Conservation (phyloP, 2,888 invertebrate genomes). For the Biston stratarius region DNA sequence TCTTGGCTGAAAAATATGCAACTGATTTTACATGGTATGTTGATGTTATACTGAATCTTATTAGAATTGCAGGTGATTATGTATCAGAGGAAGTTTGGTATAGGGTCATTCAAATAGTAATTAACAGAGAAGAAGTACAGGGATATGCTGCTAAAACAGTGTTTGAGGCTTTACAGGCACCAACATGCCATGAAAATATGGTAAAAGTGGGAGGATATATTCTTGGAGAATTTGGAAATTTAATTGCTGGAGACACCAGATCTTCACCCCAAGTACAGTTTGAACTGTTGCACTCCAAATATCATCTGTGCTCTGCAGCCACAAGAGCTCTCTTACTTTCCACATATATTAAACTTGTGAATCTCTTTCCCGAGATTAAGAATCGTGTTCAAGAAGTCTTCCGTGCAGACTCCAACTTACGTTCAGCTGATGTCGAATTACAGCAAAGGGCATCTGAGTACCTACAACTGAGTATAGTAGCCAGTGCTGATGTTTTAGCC, state of each 20-base stretch:
- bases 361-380: conserved; percentile 99
- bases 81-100: conserved; percentile 99
- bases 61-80: conserved; percentile 99
- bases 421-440: conserved; percentile 99
- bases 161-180: conserved; percentile 99
- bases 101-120: conserved; percentile 99
- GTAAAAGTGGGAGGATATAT: conserved; percentile 99
- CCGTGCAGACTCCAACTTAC: conserved; percentile 96
- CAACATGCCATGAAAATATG: conserved; percentile 99
- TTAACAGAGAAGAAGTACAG: conserved; percentile 99
- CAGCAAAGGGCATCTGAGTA: conserved; percentile 99
- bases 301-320: conserved; percentile 98
- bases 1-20: conserved; percentile 99
- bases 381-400: conserved; percentile 98
- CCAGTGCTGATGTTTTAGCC: conserved; percentile 98
- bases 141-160: conserved; percentile 99
- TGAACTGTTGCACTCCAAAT: conserved; percentile 99
- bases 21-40: conserved; percentile 99
- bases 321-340: conserved; percentile 98
- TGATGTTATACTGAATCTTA: conserved; percentile 99
- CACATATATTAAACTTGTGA: conserved; percentile 99
- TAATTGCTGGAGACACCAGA: conserved; percentile 99
- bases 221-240: conserved; percentile 99
- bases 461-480: conserved; percentile 97
- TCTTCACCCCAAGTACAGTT: conserved; percentile 99